Percentiles rank a stretch among this genome's conserved stretches.
phyloP scores from a whole-genome alignment of 2,113 vertebrate genomes.

The Penelope pileata region DNA sequence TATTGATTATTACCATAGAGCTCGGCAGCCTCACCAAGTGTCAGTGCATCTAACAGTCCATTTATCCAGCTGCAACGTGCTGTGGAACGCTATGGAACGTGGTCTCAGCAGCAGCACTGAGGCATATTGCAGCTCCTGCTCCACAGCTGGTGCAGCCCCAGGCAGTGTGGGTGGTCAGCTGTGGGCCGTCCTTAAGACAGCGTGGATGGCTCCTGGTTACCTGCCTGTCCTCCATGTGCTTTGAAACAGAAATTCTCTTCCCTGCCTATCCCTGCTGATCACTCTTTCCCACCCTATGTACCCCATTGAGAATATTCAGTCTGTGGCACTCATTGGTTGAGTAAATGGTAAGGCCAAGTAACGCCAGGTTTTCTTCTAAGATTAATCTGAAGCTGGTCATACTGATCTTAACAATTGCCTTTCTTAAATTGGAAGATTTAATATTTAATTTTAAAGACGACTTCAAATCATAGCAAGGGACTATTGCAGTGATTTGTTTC shows the following conservation, averaged over 20 bases:
- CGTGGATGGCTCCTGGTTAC: background rate
- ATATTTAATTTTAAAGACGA: background rate
- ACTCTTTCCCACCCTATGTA: background rate
- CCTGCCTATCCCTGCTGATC: background rate
- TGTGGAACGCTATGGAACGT: background rate
- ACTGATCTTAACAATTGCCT: background rate
- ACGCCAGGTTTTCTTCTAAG: background rate
- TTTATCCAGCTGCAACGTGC: background rate
- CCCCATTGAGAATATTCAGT: background rate
- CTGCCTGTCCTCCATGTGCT: background rate
- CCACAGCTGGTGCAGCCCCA: background rate
- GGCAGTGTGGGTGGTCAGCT: background rate
- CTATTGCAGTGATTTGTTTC: background rate
- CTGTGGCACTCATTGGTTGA: background rate
- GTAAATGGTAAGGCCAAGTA: no score
- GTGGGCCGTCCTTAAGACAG: background rate
- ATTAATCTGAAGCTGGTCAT: background rate
- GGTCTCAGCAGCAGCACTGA: background rate
- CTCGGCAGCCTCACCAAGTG: background rate
- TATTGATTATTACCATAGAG: background rate
- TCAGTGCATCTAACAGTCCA: background rate
- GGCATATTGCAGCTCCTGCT: background rate
- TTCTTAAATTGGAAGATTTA: background rate
- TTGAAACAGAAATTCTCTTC: background rate
- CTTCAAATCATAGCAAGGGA: background rate